Conservation (phyloP, 2,797 vertebrate genomes). For the Chiroxiphia lanceolata region DNA sequence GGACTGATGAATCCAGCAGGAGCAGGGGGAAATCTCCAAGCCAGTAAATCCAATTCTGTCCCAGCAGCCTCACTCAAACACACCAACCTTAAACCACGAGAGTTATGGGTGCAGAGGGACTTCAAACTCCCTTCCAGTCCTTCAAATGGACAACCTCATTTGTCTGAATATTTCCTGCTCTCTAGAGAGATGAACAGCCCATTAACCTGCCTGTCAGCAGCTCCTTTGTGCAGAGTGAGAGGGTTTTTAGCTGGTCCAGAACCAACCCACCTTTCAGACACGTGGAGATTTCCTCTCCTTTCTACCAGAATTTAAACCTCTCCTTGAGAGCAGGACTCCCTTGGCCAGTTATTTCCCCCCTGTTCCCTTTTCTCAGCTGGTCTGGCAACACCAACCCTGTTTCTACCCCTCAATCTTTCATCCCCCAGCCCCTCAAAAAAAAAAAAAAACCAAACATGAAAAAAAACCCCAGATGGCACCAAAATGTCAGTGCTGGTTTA, state of each 20-base stretch:
- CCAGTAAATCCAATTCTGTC: neutral
- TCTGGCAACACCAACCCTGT: neutral
- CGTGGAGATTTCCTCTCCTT: neutral
- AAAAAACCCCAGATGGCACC: conserved; percentile 17
- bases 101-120: neutral
- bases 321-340: neutral
- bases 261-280: neutral
- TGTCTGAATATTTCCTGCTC: neutral
- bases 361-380: neutral
- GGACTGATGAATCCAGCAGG: neutral
- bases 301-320: neutral
- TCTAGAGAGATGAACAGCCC: neutral
- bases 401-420: neutral
- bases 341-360: neutral
- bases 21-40: neutral
- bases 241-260: neutral
- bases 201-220: neutral
- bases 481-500: conserved; percentile 3
- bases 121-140: neutral
- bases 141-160: neutral
- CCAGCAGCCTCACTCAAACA: neutral
- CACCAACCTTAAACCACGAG: neutral
- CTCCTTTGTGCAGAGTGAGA: neutral
- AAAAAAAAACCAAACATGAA: fast-evolving
- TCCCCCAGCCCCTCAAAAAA: neutral